These are phyloP conservation scores for Sipha flava DNA, from an alignment of 1,140 invertebrate species.

Conservation along the genomic window DNA sequence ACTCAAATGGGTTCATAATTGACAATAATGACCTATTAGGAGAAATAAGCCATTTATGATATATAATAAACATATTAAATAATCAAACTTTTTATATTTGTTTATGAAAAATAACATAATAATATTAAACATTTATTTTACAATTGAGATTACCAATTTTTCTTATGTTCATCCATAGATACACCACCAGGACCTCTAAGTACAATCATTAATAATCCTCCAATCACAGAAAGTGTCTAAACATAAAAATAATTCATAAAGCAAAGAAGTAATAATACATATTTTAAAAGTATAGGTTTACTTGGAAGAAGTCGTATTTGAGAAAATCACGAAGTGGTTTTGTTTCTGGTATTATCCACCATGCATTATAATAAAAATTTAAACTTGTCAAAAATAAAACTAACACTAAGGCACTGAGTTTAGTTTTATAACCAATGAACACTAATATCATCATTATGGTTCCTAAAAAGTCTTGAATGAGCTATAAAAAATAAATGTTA, in stretches of 20 bases:
- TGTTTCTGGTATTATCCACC: slow-evolving; percentile 92
- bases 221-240: slow-evolving; percentile 95
- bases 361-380: slow-evolving; percentile 96
- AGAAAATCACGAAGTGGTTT: slow-evolving; percentile 96
- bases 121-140: slow-evolving; percentile 6
- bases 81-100: neutral
- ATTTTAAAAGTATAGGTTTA: slow-evolving; percentile 43
- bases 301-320: slow-evolving; percentile 99
- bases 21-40: too few species aligned
- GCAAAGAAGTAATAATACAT: slow-evolving; percentile 4
- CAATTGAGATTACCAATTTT: slow-evolving; percentile 68
- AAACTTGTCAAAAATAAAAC: slow-evolving; percentile 81
- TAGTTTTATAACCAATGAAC: slow-evolving; percentile 96
- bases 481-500: slow-evolving; percentile 47
- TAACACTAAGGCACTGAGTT: slow-evolving; percentile 89
- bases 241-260: slow-evolving; percentile 42
- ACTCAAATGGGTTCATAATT: too few species aligned
- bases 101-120: slow-evolving; percentile 23
- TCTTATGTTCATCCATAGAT: slow-evolving; percentile 99
- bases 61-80: neutral
- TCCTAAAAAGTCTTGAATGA: slow-evolving; percentile 84
- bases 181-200: slow-evolving; percentile 95
- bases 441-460: slow-evolving; percentile 92
- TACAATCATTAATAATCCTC: slow-evolving; percentile 97
- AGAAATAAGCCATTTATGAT: too few species aligned